Evolutionary conservation across 2,888 invertebrate genomes (phyloP), one percentile per base, ranked within the genome.

Genomic region (Agrilus cyanescens): DNA sequence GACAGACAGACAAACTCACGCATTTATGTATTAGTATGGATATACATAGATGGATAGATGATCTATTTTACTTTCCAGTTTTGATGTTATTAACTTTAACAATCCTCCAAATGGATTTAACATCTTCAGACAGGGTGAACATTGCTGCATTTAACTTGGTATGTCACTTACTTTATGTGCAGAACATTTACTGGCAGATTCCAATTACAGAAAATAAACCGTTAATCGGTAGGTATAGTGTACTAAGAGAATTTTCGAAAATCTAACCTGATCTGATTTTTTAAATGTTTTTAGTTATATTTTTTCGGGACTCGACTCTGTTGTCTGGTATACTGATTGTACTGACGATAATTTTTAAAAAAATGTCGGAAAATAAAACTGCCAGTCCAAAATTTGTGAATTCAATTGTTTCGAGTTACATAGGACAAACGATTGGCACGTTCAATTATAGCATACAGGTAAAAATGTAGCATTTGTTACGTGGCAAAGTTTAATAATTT

Each of bases 71-170:
- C 7, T 32, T 46, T 48, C 13, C 25, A 72, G 75, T 73, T 18
- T 63, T 79, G 41, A 70, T 77, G 33, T 43, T 74, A 5, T 59
- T 80, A 14, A 79, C 80, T 6, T 50, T 81, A 37, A 65, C 71
- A 12, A 70, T 76, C 1, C 57, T 80, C 37, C 67, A 74, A 55
- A 57, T 82, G 50, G 74, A 76, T 49, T 71, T 78, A 1, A 68
- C 68, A 43, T 72, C 75, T 39, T 62, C 68, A 36, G 75, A 76
- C 37, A 67, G 81, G 46, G 57, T 80, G 20, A 56, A 70, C 25
- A 53, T 82, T 32, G 67, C 72, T 34, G 70, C 72, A 49, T 68
- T 78, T 35, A 78, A 76, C 56, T 67, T 82, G n/a, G 68, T 77
- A 34, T 71, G 72, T 12, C 80, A 82, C 55, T 72, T 78, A 44